A percentile compares a stretch with the other conserved stretches of the same genome.
phyloP scores from a whole-genome alignment of 2,113 vertebrate species.

The Gasterosteus aculeatus region DNA sequence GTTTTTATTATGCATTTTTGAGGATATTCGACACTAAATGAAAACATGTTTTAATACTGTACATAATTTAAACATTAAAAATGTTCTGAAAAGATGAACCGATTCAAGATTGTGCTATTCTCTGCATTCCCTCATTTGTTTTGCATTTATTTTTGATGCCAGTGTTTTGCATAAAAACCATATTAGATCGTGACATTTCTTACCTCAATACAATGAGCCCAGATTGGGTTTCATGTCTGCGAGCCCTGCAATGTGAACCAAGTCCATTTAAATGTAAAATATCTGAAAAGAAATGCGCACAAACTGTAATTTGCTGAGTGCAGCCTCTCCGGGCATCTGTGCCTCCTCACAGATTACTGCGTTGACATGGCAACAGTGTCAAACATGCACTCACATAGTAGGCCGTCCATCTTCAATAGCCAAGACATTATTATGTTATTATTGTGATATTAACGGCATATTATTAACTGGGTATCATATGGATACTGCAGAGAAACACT shows the following conservation, averaged over 20 bases:
- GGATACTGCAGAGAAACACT: conserved; percentile 6
- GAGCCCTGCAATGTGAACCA: background rate
- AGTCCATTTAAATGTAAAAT: background rate
- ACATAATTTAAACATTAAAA: background rate
- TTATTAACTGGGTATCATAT: background rate
- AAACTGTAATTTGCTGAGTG: background rate
- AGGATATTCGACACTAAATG: conserved; percentile 23
- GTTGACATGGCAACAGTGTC: conserved; percentile 4
- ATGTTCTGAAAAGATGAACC: background rate
- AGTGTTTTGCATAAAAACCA: background rate
- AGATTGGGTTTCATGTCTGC: background rate
- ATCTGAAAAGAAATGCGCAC: background rate
- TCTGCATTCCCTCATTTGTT: background rate
- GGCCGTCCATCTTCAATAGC: background rate
- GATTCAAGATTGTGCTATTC: background rate
- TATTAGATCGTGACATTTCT: background rate
- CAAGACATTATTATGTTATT: background rate
- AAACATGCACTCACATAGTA: background rate
- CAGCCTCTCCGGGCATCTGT: background rate
- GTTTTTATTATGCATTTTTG: conserved; percentile 27
- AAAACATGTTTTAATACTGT: conserved; percentile 7
- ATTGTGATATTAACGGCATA: background rate
- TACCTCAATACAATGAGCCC: background rate
- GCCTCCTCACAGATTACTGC: background rate
- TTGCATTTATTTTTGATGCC: background rate